Conservation (phyloP, 2,888 invertebrate species). For the Pantelozetes paolii region DNA sequence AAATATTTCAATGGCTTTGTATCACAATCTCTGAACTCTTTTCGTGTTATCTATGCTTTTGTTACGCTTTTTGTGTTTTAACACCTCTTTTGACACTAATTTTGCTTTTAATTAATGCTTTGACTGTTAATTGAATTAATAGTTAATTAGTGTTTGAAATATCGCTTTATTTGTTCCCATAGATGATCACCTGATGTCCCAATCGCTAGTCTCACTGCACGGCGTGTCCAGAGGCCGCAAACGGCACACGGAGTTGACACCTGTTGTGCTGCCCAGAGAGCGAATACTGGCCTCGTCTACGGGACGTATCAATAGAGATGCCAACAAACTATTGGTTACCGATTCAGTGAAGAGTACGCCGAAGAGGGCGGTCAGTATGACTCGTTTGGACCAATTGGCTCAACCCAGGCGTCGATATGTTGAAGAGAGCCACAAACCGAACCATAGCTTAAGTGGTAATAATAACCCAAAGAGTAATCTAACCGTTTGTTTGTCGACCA, state of each 20-base stretch:
- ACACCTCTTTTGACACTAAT: too few relatives aligned
- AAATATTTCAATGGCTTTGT: too few relatives aligned
- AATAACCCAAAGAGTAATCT: slow-evolving; percentile 2
- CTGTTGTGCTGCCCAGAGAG: slow-evolving; percentile 74
- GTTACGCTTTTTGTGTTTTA: too few relatives aligned
- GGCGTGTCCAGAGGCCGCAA: slow-evolving; percentile 49
- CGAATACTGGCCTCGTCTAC: slow-evolving; percentile 44
- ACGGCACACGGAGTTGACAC: slow-evolving; percentile 72
- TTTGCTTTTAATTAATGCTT: neutral
- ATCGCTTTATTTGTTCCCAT: neutral
- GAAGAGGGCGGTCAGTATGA: slow-evolving; percentile 79
- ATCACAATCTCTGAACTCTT: too few relatives aligned
- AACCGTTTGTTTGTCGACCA: neutral
- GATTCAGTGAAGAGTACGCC: slow-evolving; percentile 42
- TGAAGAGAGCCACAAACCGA: slow-evolving; percentile 35
- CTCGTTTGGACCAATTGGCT: slow-evolving; percentile 79
- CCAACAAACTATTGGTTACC: neutral
- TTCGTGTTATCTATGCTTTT: too few relatives aligned
- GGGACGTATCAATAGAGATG: slow-evolving; percentile 17
- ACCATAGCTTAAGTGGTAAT: slow-evolving; percentile 27
- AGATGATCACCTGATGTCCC: slow-evolving; percentile 47
- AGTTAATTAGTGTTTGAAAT: neutral
- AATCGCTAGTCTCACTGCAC: slow-evolving; percentile 46
- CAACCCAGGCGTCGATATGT: slow-evolving; percentile 59
- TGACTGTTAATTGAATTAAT: neutral